Evolutionary conservation across 2,113 vertebrate species (phyloP), one percentile per base, ranked within the genome.

Genomic region (Mungos mungo): DNA sequence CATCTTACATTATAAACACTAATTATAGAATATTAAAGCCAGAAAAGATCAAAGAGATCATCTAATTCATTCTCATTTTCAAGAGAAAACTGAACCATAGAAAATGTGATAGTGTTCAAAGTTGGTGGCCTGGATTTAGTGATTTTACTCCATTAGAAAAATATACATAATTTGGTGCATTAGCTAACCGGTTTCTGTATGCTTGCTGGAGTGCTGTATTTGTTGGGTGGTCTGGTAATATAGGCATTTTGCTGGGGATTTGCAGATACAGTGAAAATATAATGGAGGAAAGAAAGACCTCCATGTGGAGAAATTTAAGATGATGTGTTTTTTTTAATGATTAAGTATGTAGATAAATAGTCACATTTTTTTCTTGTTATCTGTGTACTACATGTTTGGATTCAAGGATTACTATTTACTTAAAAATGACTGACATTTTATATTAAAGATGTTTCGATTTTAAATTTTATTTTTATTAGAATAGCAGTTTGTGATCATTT

Each of bases 371-470:
- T 79, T 86, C 50, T 65, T 74, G 9, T 92, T 89, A 68, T 29
- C 7, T 74, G 4, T 76, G 23, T 10, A 66, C 27, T 94, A 12
- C n/a, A 23, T 69, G 4, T 89, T 72, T 90, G n/a, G 88, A 88
- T 92, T 87, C 23, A 50, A 21, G 7, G 18, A 93, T 85, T 89
- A 60, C 74, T n/a, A n/a, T 77, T 85, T 88, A 83, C 71, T 85
- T 85, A n/a, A 33, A 57, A 97, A 91, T 45, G 47, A n/a, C 25
- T 47, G 96, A 45, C 19, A 38, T 92, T 82, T 92, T 93, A 65
- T 60, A 82, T 83, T 54, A 84, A 79, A 74, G n/a, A 60, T 77
- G 2, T 88, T 76, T 50, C 60, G 7, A 63, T 77, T 41, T 77
- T 82, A 38, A 77, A 52, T 72, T 79, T 83, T 21, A 29, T 90